Percentiles rank a stretch among this genome's conserved stretches.
Conservation (phyloP, 2,113 vertebrate species). For the Crotalus viridis region DNA sequence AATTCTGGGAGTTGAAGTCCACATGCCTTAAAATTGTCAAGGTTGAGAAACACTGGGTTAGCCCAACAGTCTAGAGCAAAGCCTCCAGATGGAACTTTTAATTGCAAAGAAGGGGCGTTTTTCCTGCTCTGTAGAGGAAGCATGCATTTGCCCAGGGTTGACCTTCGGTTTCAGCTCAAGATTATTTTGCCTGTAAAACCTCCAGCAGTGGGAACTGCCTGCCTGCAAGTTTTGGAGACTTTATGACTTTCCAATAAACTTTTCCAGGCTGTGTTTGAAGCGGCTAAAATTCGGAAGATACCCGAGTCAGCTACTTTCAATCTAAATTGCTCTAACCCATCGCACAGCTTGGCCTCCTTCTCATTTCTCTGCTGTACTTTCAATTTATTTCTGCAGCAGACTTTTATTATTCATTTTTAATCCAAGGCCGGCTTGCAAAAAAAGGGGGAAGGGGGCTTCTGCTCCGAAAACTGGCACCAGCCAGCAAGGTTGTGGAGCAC, state of each 20-base stretch:
- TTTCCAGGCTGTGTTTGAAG: background rate
- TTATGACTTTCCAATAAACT: background rate
- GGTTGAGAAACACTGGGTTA: background rate
- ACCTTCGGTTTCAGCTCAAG: background rate
- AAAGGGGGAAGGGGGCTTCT: background rate
- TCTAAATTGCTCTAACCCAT: background rate
- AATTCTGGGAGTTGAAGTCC: no score
- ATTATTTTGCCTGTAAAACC: background rate
- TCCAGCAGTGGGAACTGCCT: background rate
- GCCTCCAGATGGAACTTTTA: background rate
- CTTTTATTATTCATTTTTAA: constrained; percentile 1
- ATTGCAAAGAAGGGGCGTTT: background rate
- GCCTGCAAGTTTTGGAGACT: background rate
- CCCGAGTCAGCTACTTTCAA: background rate
- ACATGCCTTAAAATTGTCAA: no score
- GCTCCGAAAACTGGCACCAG: background rate
- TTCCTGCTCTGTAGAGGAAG: background rate
- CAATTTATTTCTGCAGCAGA: background rate
- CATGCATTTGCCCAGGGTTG: background rate
- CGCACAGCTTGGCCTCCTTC: background rate
- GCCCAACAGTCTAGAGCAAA: background rate
- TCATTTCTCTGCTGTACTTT: background rate
- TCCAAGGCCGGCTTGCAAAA: background rate
- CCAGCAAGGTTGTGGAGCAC: background rate
- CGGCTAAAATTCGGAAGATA: background rate